phyloP scores from a whole-genome alignment of 2,797 vertebrate species.

The Argentina silus region DNA sequence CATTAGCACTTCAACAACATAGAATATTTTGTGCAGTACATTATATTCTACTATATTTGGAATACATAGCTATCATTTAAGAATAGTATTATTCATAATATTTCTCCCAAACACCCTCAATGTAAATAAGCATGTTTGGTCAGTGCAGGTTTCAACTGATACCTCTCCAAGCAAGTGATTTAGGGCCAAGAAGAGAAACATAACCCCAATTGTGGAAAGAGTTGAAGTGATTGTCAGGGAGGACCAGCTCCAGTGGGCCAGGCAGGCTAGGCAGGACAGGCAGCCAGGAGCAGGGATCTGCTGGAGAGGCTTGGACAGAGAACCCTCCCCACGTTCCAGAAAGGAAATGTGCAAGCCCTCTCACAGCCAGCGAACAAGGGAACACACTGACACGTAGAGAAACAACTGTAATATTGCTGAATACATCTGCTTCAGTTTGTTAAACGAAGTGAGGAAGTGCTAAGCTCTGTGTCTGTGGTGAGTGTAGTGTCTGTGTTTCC shows the following conservation, averaged over 20 bases:
- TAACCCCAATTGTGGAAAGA: slow-evolving; percentile 14
- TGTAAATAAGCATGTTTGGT: background rate
- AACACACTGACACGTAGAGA: slow-evolving; percentile 21
- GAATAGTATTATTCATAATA: no score
- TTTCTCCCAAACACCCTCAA: background rate
- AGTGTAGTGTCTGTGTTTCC: background rate
- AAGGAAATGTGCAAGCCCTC: slow-evolving; percentile 37
- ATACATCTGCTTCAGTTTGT: slow-evolving; percentile 25
- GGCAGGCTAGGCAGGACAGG: slow-evolving; percentile 23
- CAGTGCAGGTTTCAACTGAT: background rate
- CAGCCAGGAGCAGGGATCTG: slow-evolving; percentile 39
- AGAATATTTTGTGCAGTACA: no score
- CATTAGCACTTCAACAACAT: no score
- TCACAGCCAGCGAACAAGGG: slow-evolving; percentile 12
- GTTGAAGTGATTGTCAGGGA: slow-evolving; percentile 18
- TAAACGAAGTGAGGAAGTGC: background rate
- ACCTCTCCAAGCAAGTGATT: slow-evolving; percentile 1
- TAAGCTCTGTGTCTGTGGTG: slow-evolving; percentile 4
- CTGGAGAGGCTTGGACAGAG: slow-evolving; percentile 37
- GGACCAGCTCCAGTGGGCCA: slow-evolving; percentile 9
- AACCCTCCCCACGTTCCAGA: slow-evolving; percentile 21
- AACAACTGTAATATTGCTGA: slow-evolving; percentile 32
- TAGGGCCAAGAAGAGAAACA: slow-evolving; percentile 9
- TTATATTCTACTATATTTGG: no score
- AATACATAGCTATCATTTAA: no score